phyloP scores from a whole-genome alignment of 2,797 vertebrate genomes.

The Uromys caudimaculatus region DNA sequence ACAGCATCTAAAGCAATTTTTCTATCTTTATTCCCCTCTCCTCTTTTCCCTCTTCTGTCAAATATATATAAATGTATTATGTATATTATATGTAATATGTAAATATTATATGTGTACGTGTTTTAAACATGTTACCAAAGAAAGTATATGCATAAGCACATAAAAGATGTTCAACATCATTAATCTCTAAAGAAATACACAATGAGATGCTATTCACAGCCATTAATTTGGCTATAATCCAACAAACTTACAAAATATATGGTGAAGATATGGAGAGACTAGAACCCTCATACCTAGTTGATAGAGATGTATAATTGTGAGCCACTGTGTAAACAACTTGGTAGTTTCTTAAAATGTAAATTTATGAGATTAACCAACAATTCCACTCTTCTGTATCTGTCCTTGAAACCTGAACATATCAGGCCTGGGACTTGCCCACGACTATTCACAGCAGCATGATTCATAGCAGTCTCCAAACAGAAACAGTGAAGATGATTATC shows the following conservation, averaged over 20 bases:
- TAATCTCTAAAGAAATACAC: neutral
- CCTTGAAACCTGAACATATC: constrained; percentile 8
- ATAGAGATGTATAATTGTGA: neutral
- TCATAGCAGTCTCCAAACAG: neutral
- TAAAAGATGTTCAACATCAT: neutral
- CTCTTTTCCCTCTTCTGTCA: neutral
- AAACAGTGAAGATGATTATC: constrained; percentile 9
- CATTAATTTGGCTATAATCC: neutral
- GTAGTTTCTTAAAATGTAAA: constrained; percentile 37
- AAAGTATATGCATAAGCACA: constrained; percentile 32
- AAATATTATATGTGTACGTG: neutral
- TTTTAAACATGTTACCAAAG: constrained; percentile 25
- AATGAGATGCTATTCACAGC: neutral
- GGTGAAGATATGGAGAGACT: neutral
- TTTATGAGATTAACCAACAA: neutral
- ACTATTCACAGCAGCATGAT: neutral
- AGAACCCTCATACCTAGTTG: neutral
- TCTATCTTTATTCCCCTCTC: neutral
- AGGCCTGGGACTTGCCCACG: neutral
- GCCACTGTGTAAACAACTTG: neutral
- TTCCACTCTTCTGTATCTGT: constrained; percentile 1
- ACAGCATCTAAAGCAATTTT: neutral
- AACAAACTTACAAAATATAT: neutral
- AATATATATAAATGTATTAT: too few relatives aligned
- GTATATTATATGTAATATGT: neutral